Conservation (phyloP, 2,888 invertebrate species). For the Prosopocoilus inquinatus region DNA sequence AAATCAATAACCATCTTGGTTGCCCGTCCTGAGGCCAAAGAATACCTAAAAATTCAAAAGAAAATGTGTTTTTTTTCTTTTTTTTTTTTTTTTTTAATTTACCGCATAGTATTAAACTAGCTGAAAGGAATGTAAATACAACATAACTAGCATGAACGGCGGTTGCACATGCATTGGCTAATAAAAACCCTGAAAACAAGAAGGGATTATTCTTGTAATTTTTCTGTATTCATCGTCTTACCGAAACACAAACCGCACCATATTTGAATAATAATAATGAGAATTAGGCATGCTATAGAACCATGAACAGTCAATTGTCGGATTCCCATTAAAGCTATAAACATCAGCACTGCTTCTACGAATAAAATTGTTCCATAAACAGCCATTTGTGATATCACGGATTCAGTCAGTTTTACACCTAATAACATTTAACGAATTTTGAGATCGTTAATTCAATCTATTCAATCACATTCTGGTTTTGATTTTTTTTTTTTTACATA, state of each 20-base stretch:
- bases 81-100: conserved; percentile 1
- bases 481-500: neutral
- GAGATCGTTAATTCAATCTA: neutral
- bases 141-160: conserved; percentile 17
- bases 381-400: conserved; percentile 22
- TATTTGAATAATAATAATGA: conserved; percentile 20
- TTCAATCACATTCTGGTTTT: no score
- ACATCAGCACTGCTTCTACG: conserved; percentile 20
- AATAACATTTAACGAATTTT: neutral
- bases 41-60: conserved; percentile 52
- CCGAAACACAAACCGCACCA: conserved; percentile 27
- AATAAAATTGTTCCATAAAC: conserved; percentile 21
- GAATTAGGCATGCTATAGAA: conserved; percentile 7
- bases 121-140: conserved; percentile 18
- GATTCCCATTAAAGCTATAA: conserved; percentile 15
- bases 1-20: conserved; percentile 58
- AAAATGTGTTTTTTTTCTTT: neutral
- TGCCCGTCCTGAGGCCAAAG: conserved; percentile 71
- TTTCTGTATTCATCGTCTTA: conserved; percentile 2
- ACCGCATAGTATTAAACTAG: conserved; percentile 24
- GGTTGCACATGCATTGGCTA: conserved; percentile 16
- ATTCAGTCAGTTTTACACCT: conserved; percentile 22
- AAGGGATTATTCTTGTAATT: neutral
- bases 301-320: conserved; percentile 15
- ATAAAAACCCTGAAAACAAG: conserved; percentile 18